phyloP scores from a whole-genome alignment of 1,140 invertebrate species.

The Stratiolaelaps scimitus region DNA sequence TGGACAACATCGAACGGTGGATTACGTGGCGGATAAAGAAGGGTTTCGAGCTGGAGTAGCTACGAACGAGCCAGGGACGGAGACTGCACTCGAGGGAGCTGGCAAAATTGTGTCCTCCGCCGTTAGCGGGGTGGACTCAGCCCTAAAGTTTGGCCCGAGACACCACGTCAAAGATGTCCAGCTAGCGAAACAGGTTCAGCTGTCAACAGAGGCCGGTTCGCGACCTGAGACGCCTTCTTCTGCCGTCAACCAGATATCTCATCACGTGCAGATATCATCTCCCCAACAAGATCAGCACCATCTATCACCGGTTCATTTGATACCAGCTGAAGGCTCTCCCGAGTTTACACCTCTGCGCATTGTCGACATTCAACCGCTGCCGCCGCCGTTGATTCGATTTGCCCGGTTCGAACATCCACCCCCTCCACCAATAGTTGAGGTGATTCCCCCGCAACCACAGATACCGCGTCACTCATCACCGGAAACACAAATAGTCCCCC shows the following conservation, averaged over 20 bases:
- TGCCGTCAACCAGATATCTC: no score
- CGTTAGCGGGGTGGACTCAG: no score
- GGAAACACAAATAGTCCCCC: neutral
- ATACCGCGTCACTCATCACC: neutral
- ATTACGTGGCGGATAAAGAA: constrained; percentile 32
- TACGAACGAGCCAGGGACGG: constrained; percentile 33
- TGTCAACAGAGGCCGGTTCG: no score
- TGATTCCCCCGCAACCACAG: neutral
- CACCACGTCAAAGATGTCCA: no score
- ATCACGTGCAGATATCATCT: no score
- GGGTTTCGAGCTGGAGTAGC: constrained; percentile 32
- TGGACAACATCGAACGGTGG: constrained; percentile 32
- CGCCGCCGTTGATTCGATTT: neutral
- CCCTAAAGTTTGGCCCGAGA: no score
- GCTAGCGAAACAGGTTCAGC: no score
- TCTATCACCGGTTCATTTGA: neutral
- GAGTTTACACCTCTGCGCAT: neutral
- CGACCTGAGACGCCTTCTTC: no score
- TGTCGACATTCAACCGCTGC: constrained; percentile 24
- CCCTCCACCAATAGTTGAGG: no score
- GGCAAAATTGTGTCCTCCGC: neutral
- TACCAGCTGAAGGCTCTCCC: neutral
- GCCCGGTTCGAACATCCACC: neutral
- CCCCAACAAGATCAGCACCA: no score
- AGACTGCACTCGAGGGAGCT: neutral